Evolutionary conservation across 1,140 invertebrate species (phyloP), one percentile per base, ranked within the genome.

Genomic region (Chymomyza costata): DNA sequence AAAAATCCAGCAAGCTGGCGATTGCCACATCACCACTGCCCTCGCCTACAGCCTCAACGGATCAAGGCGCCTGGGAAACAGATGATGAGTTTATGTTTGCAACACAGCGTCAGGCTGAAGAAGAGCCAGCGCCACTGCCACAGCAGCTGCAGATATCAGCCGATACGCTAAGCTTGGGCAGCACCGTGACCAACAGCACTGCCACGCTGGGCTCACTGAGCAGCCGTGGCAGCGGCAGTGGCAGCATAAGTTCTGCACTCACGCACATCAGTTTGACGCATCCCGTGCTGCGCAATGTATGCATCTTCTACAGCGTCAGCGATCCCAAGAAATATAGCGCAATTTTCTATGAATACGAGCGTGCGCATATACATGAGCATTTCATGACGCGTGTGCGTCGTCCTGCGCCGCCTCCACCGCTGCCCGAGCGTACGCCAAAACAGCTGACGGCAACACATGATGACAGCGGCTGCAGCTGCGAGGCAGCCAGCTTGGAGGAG

Each of bases 61-160:
- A 85, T 52, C 83, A 83, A 7, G 66, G 71, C 31, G 81, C 82
- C 28, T 85, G 83, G 83, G 83, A 85, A 47, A 82, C 83, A 25
- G 83, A 85, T 44, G 69, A 71, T 43, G 83, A 85, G 44, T 85
- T 85, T 45, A 82, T 76, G 63, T 85, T 76, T 32, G 56, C 73
- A n/a, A 71, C 45, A 35, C 16, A 62, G 13, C 32, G 14, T 7
- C 32, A 28, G 25, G 3, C 15, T 11, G 11, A 21, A 47, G 53
- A 56, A 7, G 39, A 35, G 15, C 8, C 8, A 41, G 8, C 21
- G 28, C 37, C 39, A 7, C 43, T 50, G 25, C 46, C 35, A 17
- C 21, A 15, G 6, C 44, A 19, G 19, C 1, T 14, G 2, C 19
- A 49, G 3, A 13, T 8, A 6, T 31, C 49, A 15, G 8, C 8